phyloP scores from a whole-genome alignment of 2,113 vertebrate genomes.

The Caloenas nicobarica region DNA sequence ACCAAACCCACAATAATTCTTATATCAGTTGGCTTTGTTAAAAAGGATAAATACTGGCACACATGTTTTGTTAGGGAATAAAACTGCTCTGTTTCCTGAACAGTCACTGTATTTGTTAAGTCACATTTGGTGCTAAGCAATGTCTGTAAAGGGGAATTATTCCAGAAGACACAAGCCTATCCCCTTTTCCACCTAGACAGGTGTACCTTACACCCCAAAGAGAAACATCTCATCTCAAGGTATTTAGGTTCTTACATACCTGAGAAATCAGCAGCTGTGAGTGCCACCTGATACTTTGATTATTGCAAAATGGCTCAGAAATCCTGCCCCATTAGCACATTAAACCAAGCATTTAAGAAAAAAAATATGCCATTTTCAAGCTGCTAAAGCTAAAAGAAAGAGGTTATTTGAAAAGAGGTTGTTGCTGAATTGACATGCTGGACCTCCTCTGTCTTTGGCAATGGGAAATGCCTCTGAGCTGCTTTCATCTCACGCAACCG shows the following conservation, averaged over 20 bases:
- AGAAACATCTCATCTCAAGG: neutral
- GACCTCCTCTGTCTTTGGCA: neutral
- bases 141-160: neutral
- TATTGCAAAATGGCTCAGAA: neutral
- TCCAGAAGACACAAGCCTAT: neutral
- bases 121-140: neutral
- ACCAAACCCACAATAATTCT: neutral
- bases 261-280: neutral
- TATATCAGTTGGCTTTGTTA: neutral
- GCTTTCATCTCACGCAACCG: neutral
- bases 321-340: neutral
- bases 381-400: neutral
- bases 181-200: fast-evolving
- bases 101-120: neutral
- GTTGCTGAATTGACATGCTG: neutral
- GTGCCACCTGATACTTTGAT: neutral
- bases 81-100: neutral
- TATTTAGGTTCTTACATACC: neutral
- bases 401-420: neutral
- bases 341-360: neutral
- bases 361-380: neutral
- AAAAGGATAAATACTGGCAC: neutral
- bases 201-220: neutral
- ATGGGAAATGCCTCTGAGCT: neutral
- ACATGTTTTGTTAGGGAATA: neutral